Evolutionary conservation across 2,888 invertebrate species (phyloP), one percentile per base, ranked within the genome.

Genomic region (Nomada ferruginata): DNA sequence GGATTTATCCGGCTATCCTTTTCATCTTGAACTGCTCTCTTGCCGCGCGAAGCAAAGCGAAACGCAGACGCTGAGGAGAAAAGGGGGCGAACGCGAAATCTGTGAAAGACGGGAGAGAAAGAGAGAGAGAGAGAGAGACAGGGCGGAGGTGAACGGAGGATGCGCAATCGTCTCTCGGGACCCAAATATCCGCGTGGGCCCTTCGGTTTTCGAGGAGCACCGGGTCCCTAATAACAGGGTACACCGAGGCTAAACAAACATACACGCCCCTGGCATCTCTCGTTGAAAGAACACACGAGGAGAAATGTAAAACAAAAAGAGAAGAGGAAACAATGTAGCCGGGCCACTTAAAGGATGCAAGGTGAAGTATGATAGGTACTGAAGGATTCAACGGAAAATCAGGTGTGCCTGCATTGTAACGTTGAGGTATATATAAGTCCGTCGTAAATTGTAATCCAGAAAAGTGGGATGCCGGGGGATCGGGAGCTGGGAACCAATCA

Each of bases 191-290:
- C 81, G 83, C 84, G 85, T 87, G 86, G 86, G 82, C 87, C 87
- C 79, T 75, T 89, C 88, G 87, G 83, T 90, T 88, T 88, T 87
- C 84, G 86, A 87, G 87, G 81, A 86, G 88, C 85, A 81, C 76
- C 82, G 85, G 47, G 79, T 29, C 88, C 90, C 91, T 93, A 93
- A 93, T 93, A 93, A 93, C 93, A 93, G 93, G 93, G 93, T 93
- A 91, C 90, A 87, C 84, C 89, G 88, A 87, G 88, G 91, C 92
- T 93, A 93, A 93, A 93, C 93, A 93, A 93, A 93, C 93, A 93
- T 93, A 93, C 93, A 93, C 93, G 93, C 93, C 93, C 93, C 91
- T 92, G 92, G 93, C 91, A 91, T 90, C 88, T 91, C 91, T 91
- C 85, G 91, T 89, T 90, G 89, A 89, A 86, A 89, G 88, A 90